Base-by-base conservation (phyloP, 2,797 vertebrate genomes). In the Pseudomugil gertrudae region DNA sequence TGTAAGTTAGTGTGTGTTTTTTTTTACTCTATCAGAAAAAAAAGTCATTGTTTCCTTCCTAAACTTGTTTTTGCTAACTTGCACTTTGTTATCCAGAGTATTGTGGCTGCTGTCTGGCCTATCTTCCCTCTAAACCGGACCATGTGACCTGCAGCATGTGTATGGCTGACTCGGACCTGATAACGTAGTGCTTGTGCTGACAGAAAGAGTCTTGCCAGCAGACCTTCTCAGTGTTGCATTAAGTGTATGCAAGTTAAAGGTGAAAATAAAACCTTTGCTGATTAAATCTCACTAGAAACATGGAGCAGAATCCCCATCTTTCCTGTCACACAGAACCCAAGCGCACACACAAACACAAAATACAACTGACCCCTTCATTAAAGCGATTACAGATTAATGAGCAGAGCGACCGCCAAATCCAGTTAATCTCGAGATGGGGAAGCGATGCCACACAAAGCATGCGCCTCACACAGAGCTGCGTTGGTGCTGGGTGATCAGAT, bases 351-450 rank as follows among this genome's bases (percentile, higher is more conserved):
- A 36, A 62, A 66, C 45, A 32, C 52, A 56, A 51, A 65, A 51
- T 33, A 73, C 67, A 56, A 23, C 1, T 72, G 65, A 71, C 70
- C 82, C 23, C 72, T 58, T 85, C 70, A 74, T 90, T 89, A 88
- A 89, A 87, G 83, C 47, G 77, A 91, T 92, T 88, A 90, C 14
- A 45, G 74, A 83, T 88, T 89, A 88, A 89, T 81, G 81, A 89
- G 67, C 63, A 66, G 81, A 89, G 79, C 65, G 69, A 48, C 63
- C 47, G 64, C 61, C 77, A 87, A 87, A 92, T 89, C 89, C 80
- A 64, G 62, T 90, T 87, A 66, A 76, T 61, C 72, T 58, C 0
- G 15, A 81, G 65, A 84, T 64, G 35, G 70, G 47, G 15, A 78
- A 62, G 76, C 50, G 21, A 77, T 68, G 78, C 72, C 55, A 67